A percentile compares a stretch with the other conserved stretches of the same genome.
Evolutionary conservation across 23 tunicate species (phyloP).

Genomic region (Trididemnum nubilum): DNA sequence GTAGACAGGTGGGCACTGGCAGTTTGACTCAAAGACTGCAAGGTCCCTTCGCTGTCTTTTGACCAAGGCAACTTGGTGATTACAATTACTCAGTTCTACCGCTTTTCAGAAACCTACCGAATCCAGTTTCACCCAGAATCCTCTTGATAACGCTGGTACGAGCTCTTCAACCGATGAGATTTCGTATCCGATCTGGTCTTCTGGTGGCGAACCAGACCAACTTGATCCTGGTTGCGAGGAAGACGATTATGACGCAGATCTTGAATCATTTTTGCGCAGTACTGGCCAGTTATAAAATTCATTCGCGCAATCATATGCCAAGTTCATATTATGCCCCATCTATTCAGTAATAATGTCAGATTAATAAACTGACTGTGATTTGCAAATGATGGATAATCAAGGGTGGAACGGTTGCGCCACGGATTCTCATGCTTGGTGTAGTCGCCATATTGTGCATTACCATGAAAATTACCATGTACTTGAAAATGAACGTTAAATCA

Average conservation of each 20-base stretch:
- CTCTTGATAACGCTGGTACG: not conserved
- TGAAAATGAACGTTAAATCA: no score
- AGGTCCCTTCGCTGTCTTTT: not conserved
- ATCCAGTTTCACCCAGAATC: not conserved
- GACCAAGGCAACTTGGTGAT: not conserved
- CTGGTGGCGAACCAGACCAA: constrained; percentile 41
- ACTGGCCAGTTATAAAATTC: constrained; percentile 1
- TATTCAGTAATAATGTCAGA: no score
- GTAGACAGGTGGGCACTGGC: no score
- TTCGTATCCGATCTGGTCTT: constrained; percentile 31
- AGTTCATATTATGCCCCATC: no score
- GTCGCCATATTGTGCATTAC: no score
- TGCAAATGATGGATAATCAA: no score
- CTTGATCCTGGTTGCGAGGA: constrained; percentile 10
- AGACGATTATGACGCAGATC: constrained; percentile 57
- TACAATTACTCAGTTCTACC: not conserved
- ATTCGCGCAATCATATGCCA: no score
- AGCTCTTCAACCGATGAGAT: not conserved
- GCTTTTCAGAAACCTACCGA: not conserved
- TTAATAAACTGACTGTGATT: no score
- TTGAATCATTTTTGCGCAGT: constrained; percentile 34
- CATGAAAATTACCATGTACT: no score
- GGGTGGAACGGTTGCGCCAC: no score
- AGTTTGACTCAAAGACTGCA: no score
- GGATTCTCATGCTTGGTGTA: no score